Evolutionary conservation across 2,797 vertebrate species (phyloP), one percentile per base, ranked within the genome.

Genomic region (Dryobates pubescens): DNA sequence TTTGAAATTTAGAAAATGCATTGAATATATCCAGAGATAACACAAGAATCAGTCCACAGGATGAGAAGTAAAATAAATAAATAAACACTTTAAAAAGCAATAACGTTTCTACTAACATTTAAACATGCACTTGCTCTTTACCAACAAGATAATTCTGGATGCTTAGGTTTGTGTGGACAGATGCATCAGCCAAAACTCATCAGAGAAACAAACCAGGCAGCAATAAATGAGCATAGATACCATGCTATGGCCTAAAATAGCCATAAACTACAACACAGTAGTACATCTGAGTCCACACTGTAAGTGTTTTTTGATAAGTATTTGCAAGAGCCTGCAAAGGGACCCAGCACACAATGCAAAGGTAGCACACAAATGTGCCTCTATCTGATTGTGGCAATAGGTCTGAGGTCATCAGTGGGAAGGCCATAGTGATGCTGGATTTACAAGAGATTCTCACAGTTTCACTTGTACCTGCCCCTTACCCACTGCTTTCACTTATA

Each of bases 221-320:
- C 30, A 83, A 49, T 9, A 80, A 82, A 65, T 6, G 32, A 77
- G 47, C 43, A 69, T 58, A 78, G 51, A 26, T 30, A 47, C 7
- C 10, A 22, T 16, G 10, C 30, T 41, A 17, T 0, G 2, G 12
- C 38, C 12, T 32, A 71, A 54, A 51, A 32, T 0, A 0, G 3
- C 1, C 3, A 90, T 17, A 18, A 84, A 77, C 9, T 29, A n/a
- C 0, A 1, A 12, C 24, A 41, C 27, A 76, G n/a, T n/a, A n/a
- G n/a, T 8, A 41, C 17, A 47, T 8, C 11, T 32, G 19, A 49
- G 19, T 15, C 13, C 57, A 62, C 26, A 10, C 9, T 15, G 0
- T 4, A 54, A 58, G n/a, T 13, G 11, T 3, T 59, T 34, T 56
- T n/a, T 58, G 7, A 3, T 30, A 49, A 57, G 18, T 2, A 15